phyloP scores from a whole-genome alignment of 2,113 vertebrate species.

The Propithecus coquereli region DNA sequence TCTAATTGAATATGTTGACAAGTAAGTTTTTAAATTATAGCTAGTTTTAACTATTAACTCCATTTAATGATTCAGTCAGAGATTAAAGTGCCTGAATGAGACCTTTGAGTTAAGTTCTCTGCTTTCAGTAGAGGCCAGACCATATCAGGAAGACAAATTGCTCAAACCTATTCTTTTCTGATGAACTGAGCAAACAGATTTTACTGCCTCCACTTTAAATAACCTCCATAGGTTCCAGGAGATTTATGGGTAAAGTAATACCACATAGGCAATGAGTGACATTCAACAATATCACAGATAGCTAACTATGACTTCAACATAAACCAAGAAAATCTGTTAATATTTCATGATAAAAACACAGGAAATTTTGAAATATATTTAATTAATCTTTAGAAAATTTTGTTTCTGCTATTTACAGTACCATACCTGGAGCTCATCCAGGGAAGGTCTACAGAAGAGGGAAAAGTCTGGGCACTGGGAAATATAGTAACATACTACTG shows the following conservation, averaged over 20 bases:
- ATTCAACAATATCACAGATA: background rate
- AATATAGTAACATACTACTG: background rate
- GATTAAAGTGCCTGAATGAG: background rate
- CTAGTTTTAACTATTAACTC: background rate
- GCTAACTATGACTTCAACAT: background rate
- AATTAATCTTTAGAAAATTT: background rate
- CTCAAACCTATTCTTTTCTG: background rate
- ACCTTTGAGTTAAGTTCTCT: background rate
- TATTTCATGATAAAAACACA: background rate
- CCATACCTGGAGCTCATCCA: background rate
- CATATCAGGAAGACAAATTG: background rate
- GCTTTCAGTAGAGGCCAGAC: background rate
- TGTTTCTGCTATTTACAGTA: background rate
- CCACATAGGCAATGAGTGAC: background rate
- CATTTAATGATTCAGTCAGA: background rate
- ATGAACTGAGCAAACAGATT: background rate
- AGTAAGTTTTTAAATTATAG: slow-evolving; percentile 71
- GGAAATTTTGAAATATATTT: background rate
- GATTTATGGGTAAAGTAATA: background rate
- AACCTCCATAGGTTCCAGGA: background rate
- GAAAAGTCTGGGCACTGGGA: background rate
- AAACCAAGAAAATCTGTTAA: background rate
- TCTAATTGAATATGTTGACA: slow-evolving; percentile 71
- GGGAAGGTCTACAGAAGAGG: background rate
- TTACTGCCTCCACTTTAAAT: background rate